phyloP scores from a whole-genome alignment of 2,888 invertebrate genomes.

The Netelia virgata region DNA sequence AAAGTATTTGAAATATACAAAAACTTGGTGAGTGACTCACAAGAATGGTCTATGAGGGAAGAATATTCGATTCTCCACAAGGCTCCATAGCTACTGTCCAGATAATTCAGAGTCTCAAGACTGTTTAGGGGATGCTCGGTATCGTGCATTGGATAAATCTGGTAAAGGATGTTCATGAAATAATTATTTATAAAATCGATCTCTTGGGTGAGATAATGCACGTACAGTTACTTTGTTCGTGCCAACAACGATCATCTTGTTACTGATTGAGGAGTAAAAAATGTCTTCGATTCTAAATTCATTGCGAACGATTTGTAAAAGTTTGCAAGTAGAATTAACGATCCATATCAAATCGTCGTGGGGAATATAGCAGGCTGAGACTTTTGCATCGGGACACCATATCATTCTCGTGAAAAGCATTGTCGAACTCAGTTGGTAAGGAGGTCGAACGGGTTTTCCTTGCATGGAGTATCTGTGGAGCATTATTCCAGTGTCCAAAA shows the following conservation, averaged over 20 bases:
- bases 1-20: not conserved
- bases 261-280: conserved; percentile 66
- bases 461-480: conserved; percentile 74
- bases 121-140: conserved; percentile 65
- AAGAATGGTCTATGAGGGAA: conserved; percentile 66
- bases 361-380: conserved; percentile 69
- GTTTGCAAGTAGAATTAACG: conserved; percentile 60
- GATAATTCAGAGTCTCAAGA: conserved; percentile 64
- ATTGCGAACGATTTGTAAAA: conserved; percentile 68
- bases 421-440: conserved; percentile 64
- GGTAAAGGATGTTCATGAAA: conserved; percentile 42
- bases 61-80: conserved; percentile 72
- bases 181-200: conserved; percentile 13
- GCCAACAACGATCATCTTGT: conserved; percentile 72
- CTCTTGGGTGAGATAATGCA: not conserved
- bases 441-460: conserved; percentile 72
- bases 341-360: conserved; percentile 73
- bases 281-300: conserved; percentile 71
- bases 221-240: conserved; percentile 67
- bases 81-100: conserved; percentile 72
- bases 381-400: conserved; percentile 70
- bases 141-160: conserved; percentile 70
- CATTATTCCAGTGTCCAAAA: conserved; percentile 65
- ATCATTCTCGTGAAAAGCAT: conserved; percentile 73
- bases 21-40: conserved; percentile 50